phyloP scores from a whole-genome alignment of 2,888 invertebrate species.

The Volucella inflata region DNA sequence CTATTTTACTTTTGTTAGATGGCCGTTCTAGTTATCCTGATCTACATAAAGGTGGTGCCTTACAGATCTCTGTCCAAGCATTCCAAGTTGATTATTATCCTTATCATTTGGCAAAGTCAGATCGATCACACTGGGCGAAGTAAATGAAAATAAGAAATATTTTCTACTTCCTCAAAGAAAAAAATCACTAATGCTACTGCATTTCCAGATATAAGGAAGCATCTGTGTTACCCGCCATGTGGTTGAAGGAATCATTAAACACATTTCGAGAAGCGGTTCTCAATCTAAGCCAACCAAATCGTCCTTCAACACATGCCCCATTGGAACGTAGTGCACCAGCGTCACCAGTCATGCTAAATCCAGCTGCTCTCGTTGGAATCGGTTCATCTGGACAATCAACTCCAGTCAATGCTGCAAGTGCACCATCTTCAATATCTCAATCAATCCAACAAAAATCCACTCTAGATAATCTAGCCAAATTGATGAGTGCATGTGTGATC shows the following conservation, averaged over 20 bases:
- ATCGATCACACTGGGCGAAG: slow-evolving; percentile 95
- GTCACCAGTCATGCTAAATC: slow-evolving; percentile 80
- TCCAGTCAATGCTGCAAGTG: slow-evolving; percentile 77
- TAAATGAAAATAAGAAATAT: slow-evolving; percentile 80
- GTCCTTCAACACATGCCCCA: slow-evolving; percentile 82
- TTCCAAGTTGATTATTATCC: slow-evolving; percentile 98
- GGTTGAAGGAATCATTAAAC: slow-evolving; percentile 93
- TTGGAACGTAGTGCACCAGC: slow-evolving; percentile 82
- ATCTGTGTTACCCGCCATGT: slow-evolving; percentile 91
- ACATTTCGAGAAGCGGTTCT: slow-evolving; percentile 91
- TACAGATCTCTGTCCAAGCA: slow-evolving; percentile 94
- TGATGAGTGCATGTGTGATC: slow-evolving; percentile 96
- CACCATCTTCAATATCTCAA: slow-evolving; percentile 84
- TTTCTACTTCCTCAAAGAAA: neutral
- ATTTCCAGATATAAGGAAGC: slow-evolving; percentile 88
- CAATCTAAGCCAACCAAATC: slow-evolving; percentile 88
- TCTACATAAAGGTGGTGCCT: slow-evolving; percentile 94
- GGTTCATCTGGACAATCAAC: slow-evolving; percentile 75
- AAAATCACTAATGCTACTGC: neutral
- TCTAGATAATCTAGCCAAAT: slow-evolving; percentile 90
- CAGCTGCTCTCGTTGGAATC: slow-evolving; percentile 77
- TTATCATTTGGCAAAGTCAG: slow-evolving; percentile 95
- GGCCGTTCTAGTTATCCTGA: slow-evolving; percentile 94
- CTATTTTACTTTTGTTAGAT: slow-evolving; percentile 84
- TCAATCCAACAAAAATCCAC: slow-evolving; percentile 86